Conservation (phyloP, 2,113 vertebrate genomes). For the Eptesicus fuscus region DNA sequence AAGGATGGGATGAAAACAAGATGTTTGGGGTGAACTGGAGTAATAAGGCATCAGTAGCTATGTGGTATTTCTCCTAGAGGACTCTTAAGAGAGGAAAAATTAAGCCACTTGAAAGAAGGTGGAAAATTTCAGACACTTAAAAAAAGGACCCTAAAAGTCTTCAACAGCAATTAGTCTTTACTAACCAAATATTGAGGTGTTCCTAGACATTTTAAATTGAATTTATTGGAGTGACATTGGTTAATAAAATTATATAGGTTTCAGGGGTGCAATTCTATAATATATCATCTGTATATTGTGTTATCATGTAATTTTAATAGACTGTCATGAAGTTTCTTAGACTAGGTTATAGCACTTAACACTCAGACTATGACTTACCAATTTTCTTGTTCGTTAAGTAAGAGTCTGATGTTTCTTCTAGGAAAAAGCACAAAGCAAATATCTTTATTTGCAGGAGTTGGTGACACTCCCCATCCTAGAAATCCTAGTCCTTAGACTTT, state of each 20-base stretch:
- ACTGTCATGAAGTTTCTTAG: background rate
- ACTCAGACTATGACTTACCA: conserved; percentile 33
- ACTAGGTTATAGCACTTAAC: background rate
- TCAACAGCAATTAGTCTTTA: background rate
- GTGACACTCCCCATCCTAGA: background rate
- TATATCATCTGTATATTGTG: no score
- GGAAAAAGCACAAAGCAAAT: conserved; percentile 49
- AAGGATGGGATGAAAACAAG: background rate
- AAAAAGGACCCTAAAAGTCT: background rate
- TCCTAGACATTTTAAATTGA: background rate
- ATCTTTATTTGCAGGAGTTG: background rate
- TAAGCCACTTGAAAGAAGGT: background rate
- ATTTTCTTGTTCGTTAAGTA: background rate
- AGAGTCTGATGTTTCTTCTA: background rate
- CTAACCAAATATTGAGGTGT: background rate
- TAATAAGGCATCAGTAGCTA: background rate
- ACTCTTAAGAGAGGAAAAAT: background rate
- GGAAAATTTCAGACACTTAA: background rate
- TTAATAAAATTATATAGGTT: no score
- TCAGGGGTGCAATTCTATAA: no score
- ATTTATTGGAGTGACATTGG: no score
- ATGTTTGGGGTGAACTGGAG: background rate
- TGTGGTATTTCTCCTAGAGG: background rate
- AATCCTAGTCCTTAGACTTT: background rate
- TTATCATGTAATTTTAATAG: background rate